phyloP scores from a whole-genome alignment of 30 jellyfish, hydroid and myxozoan genomes.

The Aurelia sp. region DNA sequence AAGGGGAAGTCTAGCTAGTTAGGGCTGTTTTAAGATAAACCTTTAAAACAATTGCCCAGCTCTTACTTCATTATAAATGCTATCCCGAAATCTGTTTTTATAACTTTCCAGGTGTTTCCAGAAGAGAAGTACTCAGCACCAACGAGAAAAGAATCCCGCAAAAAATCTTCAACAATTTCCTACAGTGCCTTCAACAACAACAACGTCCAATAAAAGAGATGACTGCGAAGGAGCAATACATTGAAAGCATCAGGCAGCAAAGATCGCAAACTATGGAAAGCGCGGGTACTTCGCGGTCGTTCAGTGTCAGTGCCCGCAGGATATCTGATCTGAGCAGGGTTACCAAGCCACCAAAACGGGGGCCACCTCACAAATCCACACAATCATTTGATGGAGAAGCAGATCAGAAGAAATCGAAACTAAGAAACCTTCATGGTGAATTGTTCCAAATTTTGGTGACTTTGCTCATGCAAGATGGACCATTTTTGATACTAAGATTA shows the following conservation, averaged over 20 bases:
- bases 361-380: conserved; percentile 50
- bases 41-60: too few relatives aligned
- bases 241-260: conserved; percentile 34
- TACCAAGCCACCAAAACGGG: neutral
- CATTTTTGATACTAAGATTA: conserved; percentile 75
- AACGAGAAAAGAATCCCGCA: neutral
- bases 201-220: conserved; percentile 28
- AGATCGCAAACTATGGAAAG: conserved; percentile 45
- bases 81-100: too few relatives aligned
- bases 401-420: conserved; percentile 39
- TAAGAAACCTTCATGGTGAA: conserved; percentile 78
- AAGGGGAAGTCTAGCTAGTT: too few relatives aligned
- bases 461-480: conserved; percentile 89
- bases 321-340: conserved; percentile 15
- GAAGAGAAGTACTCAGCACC: neutral
- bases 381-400: conserved; percentile 72
- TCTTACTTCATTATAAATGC: too few relatives aligned
- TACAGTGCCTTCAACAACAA: conserved; percentile 21
- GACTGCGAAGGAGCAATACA: conserved; percentile 61
- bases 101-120: conserved; percentile 24
- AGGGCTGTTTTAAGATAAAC: too few relatives aligned
- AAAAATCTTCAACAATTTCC: conserved; percentile 6
- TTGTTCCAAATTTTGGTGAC: conserved; percentile 81
- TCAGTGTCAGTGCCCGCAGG: neutral
- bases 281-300: neutral